phyloP scores from a whole-genome alignment of 2,113 vertebrate species.

The Sinocyclocheilus anshuiensis region DNA sequence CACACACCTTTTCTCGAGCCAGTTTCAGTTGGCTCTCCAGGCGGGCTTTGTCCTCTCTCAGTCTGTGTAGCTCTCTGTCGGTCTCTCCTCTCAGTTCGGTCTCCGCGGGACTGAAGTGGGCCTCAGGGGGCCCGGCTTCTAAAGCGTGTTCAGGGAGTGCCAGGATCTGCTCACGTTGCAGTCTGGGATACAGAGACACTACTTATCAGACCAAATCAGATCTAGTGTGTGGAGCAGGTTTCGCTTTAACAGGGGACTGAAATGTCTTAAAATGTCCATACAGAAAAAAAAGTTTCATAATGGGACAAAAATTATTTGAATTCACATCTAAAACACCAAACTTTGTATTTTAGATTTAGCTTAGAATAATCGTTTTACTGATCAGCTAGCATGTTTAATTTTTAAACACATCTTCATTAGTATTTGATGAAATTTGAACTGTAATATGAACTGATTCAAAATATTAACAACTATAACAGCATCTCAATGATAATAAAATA shows the following conservation, averaged over 20 bases:
- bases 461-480: too few relatives aligned
- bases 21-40: constrained; percentile 73
- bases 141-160: constrained; percentile 49
- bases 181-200: constrained; percentile 65
- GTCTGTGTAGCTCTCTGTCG: constrained; percentile 69
- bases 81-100: constrained; percentile 69
- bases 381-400: neutral
- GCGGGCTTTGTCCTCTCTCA: constrained; percentile 73
- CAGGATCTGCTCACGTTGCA: constrained; percentile 79
- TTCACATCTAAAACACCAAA: neutral
- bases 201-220: neutral
- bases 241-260: neutral
- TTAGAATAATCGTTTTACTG: neutral
- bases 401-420: neutral
- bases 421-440: neutral
- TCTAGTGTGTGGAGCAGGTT: neutral
- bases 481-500: too few relatives aligned
- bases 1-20: constrained; percentile 60
- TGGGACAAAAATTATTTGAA: neutral
- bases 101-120: constrained; percentile 70
- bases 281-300: neutral
- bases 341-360: neutral
- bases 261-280: neutral
- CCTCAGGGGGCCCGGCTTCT: constrained; percentile 77
- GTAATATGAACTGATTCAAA: too few relatives aligned